phyloP scores from a whole-genome alignment of 2,797 vertebrate species.

The Catostomus latipinnis region DNA sequence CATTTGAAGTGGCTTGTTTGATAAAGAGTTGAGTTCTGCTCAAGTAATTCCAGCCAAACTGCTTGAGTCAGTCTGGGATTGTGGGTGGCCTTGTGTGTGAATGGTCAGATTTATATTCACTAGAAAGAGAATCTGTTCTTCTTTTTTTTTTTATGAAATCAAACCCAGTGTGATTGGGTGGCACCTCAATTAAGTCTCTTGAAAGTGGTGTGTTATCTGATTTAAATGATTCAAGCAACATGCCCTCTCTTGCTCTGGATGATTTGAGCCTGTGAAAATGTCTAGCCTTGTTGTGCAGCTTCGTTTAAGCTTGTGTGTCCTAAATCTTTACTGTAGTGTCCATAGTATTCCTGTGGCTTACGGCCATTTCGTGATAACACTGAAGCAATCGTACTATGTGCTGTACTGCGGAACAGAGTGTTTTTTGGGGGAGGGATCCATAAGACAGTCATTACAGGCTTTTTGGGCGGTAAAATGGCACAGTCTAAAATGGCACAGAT shows the following conservation, averaged over 20 bases:
- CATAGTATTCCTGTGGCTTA: not conserved
- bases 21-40: not conserved
- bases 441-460: conserved; percentile 54
- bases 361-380: not conserved
- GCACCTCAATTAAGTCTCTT: conserved; percentile 41
- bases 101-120: conserved; percentile 25
- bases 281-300: conserved; percentile 1
- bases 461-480: conserved; percentile 62
- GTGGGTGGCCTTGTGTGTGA: conserved; percentile 27
- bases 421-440: conserved; percentile 39
- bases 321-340: conserved; percentile 10
- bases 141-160: conserved; percentile 15
- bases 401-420: conserved; percentile 26
- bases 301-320: not conserved
- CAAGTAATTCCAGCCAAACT: conserved; percentile 40
- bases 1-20: not conserved
- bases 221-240: conserved; percentile 34
- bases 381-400: not conserved
- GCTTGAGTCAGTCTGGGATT: conserved; percentile 6
- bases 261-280: conserved; percentile 24
- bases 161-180: conserved; percentile 27
- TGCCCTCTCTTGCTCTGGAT: conserved; percentile 50
- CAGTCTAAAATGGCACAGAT: conserved; percentile 70
- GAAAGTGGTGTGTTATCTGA: conserved; percentile 36
- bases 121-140: conserved; percentile 15